These are phyloP conservation scores for Bursaphelenchus okinawaensis DNA, from an alignment of 2,888 invertebrate genomes.

Conservation along the genomic window DNA sequence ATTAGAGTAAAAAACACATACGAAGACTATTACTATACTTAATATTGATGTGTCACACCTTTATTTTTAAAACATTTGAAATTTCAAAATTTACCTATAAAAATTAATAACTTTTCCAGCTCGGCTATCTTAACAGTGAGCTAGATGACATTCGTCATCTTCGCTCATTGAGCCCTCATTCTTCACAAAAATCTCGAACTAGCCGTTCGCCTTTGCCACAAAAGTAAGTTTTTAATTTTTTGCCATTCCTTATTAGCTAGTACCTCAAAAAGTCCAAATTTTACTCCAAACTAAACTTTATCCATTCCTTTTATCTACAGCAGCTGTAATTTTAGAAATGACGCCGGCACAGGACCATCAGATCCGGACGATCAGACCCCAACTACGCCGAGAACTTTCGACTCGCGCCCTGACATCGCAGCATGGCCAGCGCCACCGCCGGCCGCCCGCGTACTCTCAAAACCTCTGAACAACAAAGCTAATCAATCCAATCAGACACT, in stretches of 20 bases:
- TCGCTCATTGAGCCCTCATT: slow-evolving; percentile 28
- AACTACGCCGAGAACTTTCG: slow-evolving; percentile 15
- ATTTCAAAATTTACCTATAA: no score
- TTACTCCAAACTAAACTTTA: no score
- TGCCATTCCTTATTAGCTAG: not conserved
- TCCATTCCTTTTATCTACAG: no score
- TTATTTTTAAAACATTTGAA: no score
- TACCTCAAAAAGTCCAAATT: not conserved
- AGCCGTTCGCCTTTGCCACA: slow-evolving; percentile 5
- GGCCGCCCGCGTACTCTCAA: slow-evolving; percentile 18
- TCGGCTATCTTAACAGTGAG: slow-evolving; percentile 28
- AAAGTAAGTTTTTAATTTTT: no score
- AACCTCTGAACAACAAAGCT: slow-evolving; percentile 24
- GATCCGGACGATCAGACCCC: not conserved
- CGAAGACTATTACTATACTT: no score
- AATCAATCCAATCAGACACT: slow-evolving; percentile 26
- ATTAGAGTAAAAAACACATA: no score
- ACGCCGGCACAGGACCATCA: not conserved
- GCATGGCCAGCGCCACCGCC: slow-evolving; percentile 55
- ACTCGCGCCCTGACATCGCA: slow-evolving; percentile 51
- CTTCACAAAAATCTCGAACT: slow-evolving; percentile 10
- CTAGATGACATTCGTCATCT: slow-evolving; percentile 24
- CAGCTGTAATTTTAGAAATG: not conserved
- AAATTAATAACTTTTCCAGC: slow-evolving; percentile 19
- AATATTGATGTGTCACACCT: no score